Evolutionary conservation across 1,140 invertebrate genomes (phyloP).

Genomic region (Zaprionus africanus): DNA sequence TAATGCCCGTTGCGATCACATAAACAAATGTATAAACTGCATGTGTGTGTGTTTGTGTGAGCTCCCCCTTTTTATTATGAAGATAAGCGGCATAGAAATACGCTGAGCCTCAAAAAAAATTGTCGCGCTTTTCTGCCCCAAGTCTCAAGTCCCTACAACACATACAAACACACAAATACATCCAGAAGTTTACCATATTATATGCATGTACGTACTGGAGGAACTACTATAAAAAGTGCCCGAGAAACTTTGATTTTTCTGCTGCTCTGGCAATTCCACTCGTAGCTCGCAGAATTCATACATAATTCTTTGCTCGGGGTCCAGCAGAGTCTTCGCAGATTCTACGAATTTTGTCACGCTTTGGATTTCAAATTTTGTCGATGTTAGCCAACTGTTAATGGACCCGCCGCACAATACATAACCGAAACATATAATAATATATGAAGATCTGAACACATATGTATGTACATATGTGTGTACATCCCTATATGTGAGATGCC

Average conservation of each 20-base stretch:
- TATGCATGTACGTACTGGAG: background rate
- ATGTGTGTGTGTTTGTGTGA: background rate
- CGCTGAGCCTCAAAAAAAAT: constrained; percentile 44
- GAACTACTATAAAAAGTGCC: constrained; percentile 36
- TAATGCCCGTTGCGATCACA: constrained; percentile 64
- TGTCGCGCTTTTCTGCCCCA: constrained; percentile 40
- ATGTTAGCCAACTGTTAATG: constrained; percentile 78
- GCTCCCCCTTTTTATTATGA: constrained; percentile 42
- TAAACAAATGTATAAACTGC: constrained; percentile 64
- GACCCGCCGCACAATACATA: constrained; percentile 41
- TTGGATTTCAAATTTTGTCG: constrained; percentile 79
- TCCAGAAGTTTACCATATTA: background rate
- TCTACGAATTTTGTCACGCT: constrained; percentile 79
- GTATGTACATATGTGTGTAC: background rate
- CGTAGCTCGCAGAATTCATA: constrained; percentile 10
- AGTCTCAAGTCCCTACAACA: constrained; percentile 8
- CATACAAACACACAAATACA: background rate
- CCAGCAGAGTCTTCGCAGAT: constrained; percentile 36
- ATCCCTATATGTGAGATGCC: constrained; percentile 37
- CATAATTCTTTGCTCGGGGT: constrained; percentile 15
- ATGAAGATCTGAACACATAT: constrained; percentile 1
- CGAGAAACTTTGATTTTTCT: constrained; percentile 55
- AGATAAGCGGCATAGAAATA: constrained; percentile 69
- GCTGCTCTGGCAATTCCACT: constrained; percentile 67
- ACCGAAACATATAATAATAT: constrained; percentile 10